Conservation (phyloP, 2,113 vertebrate genomes). For the Callithrix jacchus region DNA sequence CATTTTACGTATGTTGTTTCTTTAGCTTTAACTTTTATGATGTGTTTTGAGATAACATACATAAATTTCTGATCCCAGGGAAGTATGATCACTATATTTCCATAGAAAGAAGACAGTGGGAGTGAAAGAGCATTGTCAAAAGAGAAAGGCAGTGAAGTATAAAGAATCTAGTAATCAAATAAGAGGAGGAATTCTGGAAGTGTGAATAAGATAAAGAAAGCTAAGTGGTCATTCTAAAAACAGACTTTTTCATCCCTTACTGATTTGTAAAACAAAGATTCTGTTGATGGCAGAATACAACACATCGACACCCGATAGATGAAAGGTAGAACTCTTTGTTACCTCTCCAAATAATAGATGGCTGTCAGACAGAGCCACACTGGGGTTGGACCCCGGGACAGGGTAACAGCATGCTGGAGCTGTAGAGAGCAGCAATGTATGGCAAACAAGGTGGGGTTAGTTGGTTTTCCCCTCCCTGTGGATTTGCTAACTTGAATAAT, state of each 20-base stretch:
- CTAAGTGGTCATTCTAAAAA: background rate
- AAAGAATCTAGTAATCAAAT: background rate
- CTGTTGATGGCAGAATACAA: background rate
- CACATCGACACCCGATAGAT: background rate
- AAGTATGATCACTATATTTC: background rate
- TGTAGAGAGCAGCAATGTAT: background rate
- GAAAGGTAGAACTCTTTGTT: background rate
- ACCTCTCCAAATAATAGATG: background rate
- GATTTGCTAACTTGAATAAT: background rate
- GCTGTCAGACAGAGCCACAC: background rate
- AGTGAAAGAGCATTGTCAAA: background rate
- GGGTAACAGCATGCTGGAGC: background rate
- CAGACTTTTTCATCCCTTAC: background rate
- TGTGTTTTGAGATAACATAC: background rate
- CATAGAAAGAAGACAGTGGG: background rate
- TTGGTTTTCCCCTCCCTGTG: background rate
- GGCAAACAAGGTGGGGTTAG: background rate
- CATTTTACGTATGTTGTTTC: background rate
- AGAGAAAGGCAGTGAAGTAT: background rate
- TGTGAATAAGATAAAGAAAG: background rate
- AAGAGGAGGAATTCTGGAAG: background rate
- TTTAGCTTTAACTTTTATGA: slow-evolving; percentile 1
- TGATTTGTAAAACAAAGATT: background rate
- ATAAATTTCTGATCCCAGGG: background rate
- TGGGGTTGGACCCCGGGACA: background rate